Base-by-base conservation (phyloP, 2,888 invertebrate genomes). In the Lithophane socia region DNA sequence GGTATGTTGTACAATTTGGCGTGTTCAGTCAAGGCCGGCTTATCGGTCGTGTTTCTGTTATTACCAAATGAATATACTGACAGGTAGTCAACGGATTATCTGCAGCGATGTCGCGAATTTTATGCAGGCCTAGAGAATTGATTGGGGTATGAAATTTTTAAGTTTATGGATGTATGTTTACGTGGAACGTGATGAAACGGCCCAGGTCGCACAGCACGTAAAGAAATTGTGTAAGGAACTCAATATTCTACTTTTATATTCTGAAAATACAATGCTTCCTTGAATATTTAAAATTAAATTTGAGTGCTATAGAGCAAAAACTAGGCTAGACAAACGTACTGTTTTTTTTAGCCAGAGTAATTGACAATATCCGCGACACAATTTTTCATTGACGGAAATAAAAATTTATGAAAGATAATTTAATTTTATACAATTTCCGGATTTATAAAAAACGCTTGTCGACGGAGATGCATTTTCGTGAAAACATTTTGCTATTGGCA, bases 11-110 rank as follows among this genome's bases (percentile, higher is more conserved):
- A 42, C 42, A 69, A 75, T 80, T 80, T 37, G 54, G 66, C 69
- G 70, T 80, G 81, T 56, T 69, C 54, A 60, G 76, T 82, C 86
- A 82, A 75, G 72, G 76, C 29, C 70, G 56, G 63, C 82, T 84
- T 82, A 84, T 82, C 86, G 64, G 79, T 73, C 56, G 58, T 69
- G 44, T 85, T 69, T 64, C 29, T 58, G 64, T 65, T 58, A 58
- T 42, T 64, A 24, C 44, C 8, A 21, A 83, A 72, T 72, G 37
- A 68, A 52, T 60, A 24, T 58, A 56, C 18, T 52, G 60, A 13
- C 65, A 73, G 70, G 79, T 82, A 73, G 73, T 24, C n/a, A 24
- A 44, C 10, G 13, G 58, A 54, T 70, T 73, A 79, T 64, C 47
- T 71, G 61, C 44, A 47, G 24, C 16, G 18, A 8, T 56, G 68